A percentile compares a stretch with the other conserved stretches of the same genome.
Conservation (phyloP, 2,113 vertebrate species). For the Psittacula cyanocephala region DNA sequence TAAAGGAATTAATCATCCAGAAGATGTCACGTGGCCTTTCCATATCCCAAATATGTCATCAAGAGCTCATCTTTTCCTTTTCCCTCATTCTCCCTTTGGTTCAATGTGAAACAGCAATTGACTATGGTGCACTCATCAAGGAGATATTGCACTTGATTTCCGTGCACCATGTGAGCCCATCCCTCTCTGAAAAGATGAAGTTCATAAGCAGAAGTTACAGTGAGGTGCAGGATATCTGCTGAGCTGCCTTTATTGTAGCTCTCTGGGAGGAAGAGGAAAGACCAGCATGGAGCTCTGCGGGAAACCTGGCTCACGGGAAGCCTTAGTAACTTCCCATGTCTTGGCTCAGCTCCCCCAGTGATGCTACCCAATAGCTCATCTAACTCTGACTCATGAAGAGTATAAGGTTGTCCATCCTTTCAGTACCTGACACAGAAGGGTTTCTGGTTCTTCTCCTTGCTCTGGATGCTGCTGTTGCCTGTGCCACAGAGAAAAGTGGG, state of each 20-base stretch:
- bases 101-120: conserved; percentile 24
- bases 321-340: conserved; percentile 35
- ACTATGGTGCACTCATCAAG: background rate
- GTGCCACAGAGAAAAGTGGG: background rate
- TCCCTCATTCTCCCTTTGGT: conserved; percentile 5
- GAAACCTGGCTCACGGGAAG: conserved; percentile 28
- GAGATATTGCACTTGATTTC: background rate
- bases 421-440: background rate
- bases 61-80: background rate
- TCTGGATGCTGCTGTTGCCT: background rate
- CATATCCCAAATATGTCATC: conserved; percentile 46
- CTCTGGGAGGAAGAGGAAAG: conserved; percentile 16
- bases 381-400: background rate
- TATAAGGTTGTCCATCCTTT: background rate
- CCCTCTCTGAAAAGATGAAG: conserved; percentile 15
- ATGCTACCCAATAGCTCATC: background rate
- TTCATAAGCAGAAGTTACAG: background rate
- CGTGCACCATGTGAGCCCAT: background rate
- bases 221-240: conserved; percentile 25
- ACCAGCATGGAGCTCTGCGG: background rate
- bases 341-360: background rate
- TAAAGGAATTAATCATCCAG: conserved; percentile 47
- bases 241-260: background rate
- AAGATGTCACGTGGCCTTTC: conserved; percentile 60
- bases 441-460: conserved; percentile 14